Percentiles rank a stretch among this genome's conserved stretches.
phyloP scores from a whole-genome alignment of 30 jellyfish, hydroid and myxozoan species.

The Mastigias papua region DNA sequence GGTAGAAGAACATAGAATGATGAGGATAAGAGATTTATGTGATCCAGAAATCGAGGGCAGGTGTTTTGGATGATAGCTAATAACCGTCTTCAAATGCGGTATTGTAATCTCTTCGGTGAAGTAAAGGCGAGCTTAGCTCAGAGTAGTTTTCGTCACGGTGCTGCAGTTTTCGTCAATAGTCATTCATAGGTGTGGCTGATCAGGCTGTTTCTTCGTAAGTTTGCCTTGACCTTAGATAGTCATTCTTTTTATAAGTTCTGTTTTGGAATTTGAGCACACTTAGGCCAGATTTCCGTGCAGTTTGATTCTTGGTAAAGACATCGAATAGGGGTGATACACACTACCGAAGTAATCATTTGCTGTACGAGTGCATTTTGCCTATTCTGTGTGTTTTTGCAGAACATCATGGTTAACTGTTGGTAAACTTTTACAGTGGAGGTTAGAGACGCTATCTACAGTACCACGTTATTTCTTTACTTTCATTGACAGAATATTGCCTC shows the following conservation, averaged over 20 bases:
- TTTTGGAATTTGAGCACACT: not conserved
- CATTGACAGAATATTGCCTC: too few relatives aligned
- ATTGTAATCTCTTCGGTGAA: not conserved
- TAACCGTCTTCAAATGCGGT: not conserved
- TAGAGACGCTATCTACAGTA: too few relatives aligned
- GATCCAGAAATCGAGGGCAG: slow-evolving; percentile 28
- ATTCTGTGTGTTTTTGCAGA: too few relatives aligned
- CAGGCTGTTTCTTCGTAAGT: not conserved
- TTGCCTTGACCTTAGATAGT: not conserved
- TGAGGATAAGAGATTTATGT: slow-evolving; percentile 42
- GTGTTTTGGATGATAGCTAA: slow-evolving; percentile 12
- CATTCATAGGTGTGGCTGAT: slow-evolving; percentile 8
- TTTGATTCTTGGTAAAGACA: not conserved
- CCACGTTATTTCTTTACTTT: too few relatives aligned
- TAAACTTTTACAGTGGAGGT: too few relatives aligned
- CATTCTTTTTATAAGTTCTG: not conserved
- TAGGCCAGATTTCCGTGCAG: not conserved
- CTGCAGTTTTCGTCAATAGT: not conserved
- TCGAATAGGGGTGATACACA: not conserved
- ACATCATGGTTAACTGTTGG: too few relatives aligned
- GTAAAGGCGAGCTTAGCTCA: not conserved
- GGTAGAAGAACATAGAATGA: slow-evolving; percentile 20
- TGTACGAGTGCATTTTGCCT: too few relatives aligned
- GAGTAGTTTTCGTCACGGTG: not conserved
- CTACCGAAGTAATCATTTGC: too few relatives aligned